Base-by-base conservation (phyloP, 2,888 invertebrate genomes). In the Agrochola circellaris region DNA sequence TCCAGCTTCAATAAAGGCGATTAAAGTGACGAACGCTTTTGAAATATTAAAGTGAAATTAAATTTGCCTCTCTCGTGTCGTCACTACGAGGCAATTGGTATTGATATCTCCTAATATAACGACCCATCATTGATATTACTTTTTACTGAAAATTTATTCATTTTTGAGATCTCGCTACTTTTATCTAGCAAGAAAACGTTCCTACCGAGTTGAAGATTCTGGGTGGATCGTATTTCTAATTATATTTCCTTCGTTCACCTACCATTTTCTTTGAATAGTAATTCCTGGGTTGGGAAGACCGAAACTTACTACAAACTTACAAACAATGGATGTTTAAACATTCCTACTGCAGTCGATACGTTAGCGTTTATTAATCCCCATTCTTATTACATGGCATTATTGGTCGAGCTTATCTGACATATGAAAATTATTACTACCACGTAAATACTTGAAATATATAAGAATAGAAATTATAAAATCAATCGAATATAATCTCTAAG, bases 1-100 rank as follows among this genome's bases (percentile, higher is more conserved):
- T 90, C 82, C 91, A 89, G 87, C 89, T 89, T 84, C 87, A 90
- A 91, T 90, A 89, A 89, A 89, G 83, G 86, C 89, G 89, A 91
- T 90, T 91, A 89, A 86, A 83, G 81, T 79, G 74, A 79, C 78
- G 86, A 86, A 84, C 76, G 79, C 87, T 91, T 89, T 89, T 89
- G 88, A 87, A 88, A 88, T 89, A 85, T 85, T 87, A 82, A 89
- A 87, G 73, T 82, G 66, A 79, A 84, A 83, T 83, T 74, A 77
- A 83, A 85, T 86, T 89, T 85, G 75, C 83, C 70, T 82, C 81
- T 60, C 66, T 64, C 81, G 76, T 81, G 75, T 83, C 78, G 73
- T 61, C 67, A 67, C 62, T 58, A 23, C 68, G 65, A 58, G 3
- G 45, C n/a, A 34, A 73, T 73, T 77, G 70, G 67, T 79, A 81